These are phyloP conservation scores for Cottoperca gobio DNA, from an alignment of 2,797 vertebrate genomes.

Conservation along the genomic window DNA sequence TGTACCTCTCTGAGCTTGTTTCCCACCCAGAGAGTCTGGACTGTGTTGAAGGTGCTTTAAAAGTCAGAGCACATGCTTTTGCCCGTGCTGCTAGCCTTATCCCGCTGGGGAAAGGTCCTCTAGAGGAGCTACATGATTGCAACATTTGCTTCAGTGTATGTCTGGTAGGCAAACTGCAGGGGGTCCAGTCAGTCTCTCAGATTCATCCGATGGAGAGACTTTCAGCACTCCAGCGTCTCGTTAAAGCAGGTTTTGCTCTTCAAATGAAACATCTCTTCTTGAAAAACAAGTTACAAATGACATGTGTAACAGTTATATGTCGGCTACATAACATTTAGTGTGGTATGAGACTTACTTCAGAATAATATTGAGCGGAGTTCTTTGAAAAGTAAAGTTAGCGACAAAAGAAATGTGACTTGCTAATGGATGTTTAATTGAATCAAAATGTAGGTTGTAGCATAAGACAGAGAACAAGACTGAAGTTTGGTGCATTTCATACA, in stretches of 20 bases:
- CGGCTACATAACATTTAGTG: neutral
- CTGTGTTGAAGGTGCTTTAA: conserved; percentile 55
- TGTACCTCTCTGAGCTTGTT: conserved; percentile 31
- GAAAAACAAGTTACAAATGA: neutral
- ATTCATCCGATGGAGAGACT: conserved; percentile 8
- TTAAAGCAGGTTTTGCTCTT: conserved; percentile 9
- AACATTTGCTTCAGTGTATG: conserved; percentile 64
- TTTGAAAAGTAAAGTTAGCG: neutral
- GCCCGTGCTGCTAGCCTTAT: conserved; percentile 1
- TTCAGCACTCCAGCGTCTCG: neutral
- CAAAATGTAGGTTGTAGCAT: neutral
- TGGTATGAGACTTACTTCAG: neutral
- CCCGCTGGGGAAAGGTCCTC: conserved; percentile 45
- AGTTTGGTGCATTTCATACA: neutral
- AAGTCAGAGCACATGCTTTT: conserved; percentile 41
- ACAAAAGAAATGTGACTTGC: neutral
- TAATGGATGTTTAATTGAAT: neutral
- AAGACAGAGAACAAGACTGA: neutral
- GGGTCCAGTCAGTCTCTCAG: conserved; percentile 24
- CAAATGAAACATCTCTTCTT: conserved; percentile 8
- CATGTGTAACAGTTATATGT: neutral
- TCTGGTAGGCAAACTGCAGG: conserved; percentile 57
- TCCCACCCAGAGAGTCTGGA: conserved; percentile 42
- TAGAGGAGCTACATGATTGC: conserved; percentile 34
- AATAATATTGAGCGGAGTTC: neutral